These are phyloP conservation scores for Picathartes gymnocephalus DNA, from an alignment of 2,113 vertebrate genomes.

Conservation along the genomic window DNA sequence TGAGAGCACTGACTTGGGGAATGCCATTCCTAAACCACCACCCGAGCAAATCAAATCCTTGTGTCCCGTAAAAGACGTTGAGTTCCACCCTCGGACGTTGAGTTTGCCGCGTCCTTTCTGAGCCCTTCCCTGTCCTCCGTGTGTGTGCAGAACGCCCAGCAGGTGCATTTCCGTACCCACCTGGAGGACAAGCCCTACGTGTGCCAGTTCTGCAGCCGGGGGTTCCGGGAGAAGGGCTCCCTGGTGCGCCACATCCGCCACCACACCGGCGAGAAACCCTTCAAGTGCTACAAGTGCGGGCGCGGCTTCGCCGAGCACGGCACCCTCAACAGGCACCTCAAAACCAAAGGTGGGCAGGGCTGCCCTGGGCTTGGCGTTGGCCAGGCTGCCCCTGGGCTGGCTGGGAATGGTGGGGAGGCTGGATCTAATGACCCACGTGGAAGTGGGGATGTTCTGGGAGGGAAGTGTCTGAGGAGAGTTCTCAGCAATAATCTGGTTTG, in stretches of 20 bases:
- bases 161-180: slow-evolving; percentile 94
- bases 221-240: slow-evolving; percentile 94
- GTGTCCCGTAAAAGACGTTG: rapidly evolving
- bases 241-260: slow-evolving; percentile 93
- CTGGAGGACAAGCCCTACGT: slow-evolving; percentile 88
- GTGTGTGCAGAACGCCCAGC: slow-evolving; percentile 86
- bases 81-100: background rate
- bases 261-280: slow-evolving; percentile 96
- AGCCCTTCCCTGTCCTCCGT: background rate
- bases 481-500: background rate
- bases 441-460: background rate
- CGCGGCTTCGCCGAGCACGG: slow-evolving; percentile 94
- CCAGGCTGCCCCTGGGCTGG: too few species aligned
- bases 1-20: background rate
- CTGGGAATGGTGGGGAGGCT: background rate
- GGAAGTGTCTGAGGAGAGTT: background rate
- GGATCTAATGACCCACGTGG: rapidly evolving
- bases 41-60: background rate
- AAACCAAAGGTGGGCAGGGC: slow-evolving; percentile 85
- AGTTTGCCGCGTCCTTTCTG: background rate
- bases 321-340: slow-evolving; percentile 92
- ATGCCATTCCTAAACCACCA: background rate
- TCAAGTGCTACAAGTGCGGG: slow-evolving; percentile 88
- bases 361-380: too few species aligned
- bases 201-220: slow-evolving; percentile 88